Conservation (phyloP, 2,797 vertebrate species). For the Myotis findleyi region DNA sequence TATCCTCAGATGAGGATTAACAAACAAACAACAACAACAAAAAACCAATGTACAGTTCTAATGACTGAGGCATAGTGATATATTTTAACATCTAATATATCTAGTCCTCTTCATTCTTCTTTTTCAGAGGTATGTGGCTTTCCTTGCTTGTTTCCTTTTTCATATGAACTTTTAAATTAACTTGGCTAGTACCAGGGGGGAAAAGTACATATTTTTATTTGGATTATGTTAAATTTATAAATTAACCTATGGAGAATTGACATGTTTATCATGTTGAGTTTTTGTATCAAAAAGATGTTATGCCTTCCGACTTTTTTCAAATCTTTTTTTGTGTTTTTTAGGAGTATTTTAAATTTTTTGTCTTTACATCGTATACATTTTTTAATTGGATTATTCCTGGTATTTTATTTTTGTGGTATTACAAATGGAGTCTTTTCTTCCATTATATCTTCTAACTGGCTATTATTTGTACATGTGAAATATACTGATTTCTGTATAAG, state of each 20-base stretch:
- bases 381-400: neutral
- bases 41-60: neutral
- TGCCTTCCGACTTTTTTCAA: neutral
- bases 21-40: no score
- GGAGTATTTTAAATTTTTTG: neutral
- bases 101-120: neutral
- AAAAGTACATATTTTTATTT: slow-evolving; percentile 17
- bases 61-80: neutral
- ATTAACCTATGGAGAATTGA: neutral
- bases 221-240: slow-evolving; percentile 33
- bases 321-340: slow-evolving; percentile 20
- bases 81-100: slow-evolving; percentile 22
- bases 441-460: neutral
- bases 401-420: slow-evolving; percentile 20
- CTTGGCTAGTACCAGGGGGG: neutral
- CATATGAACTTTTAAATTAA: slow-evolving; percentile 41
- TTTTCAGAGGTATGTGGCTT: neutral
- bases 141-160: neutral
- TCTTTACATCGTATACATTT: neutral
- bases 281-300: slow-evolving; percentile 8
- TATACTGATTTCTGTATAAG: neutral
- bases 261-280: neutral
- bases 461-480: neutral
- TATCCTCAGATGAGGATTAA: no score
- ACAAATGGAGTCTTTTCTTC: slow-evolving; percentile 4